phyloP scores from a whole-genome alignment of 92 coral and sea anemone genomes.

The Montipora capitata region DNA sequence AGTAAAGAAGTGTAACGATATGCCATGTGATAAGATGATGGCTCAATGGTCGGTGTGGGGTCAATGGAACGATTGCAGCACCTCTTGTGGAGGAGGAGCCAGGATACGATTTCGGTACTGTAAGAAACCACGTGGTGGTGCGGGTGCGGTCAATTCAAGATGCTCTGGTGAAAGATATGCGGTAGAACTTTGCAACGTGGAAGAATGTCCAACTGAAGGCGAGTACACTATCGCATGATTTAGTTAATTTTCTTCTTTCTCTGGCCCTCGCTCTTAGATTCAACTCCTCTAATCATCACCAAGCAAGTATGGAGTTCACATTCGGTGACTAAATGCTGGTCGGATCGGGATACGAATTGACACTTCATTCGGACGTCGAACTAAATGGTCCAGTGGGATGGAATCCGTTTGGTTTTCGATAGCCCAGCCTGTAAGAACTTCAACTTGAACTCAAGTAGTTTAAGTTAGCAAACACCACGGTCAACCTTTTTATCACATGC shows the following conservation, averaged over 20 bases:
- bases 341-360: too few relatives aligned
- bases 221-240: not conserved
- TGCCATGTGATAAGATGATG: slow-evolving; percentile 68
- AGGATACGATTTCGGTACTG: slow-evolving; percentile 83
- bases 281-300: too few relatives aligned
- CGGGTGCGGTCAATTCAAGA: slow-evolving; percentile 23
- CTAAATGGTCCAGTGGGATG: too few relatives aligned
- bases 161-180: slow-evolving; percentile 81
- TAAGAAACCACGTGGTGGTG: slow-evolving; percentile 28
- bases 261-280: too few relatives aligned
- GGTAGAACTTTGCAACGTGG: slow-evolving; percentile 65
- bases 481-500: too few relatives aligned
- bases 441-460: not conserved
- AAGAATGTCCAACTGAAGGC: slow-evolving; percentile 62
- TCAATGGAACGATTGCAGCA: slow-evolving; percentile 83
- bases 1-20: slow-evolving; percentile 61
- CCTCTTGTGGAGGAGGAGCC: slow-evolving; percentile 87
- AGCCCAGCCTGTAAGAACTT: not conserved
- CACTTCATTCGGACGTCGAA: too few relatives aligned
- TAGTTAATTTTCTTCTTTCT: not conserved
- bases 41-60: slow-evolving; percentile 86
- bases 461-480: too few relatives aligned
- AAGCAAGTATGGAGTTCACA: too few relatives aligned
- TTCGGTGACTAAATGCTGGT: not conserved
- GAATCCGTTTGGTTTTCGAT: not conserved